Evolutionary conservation across 2,888 invertebrate genomes (phyloP), one percentile per base, ranked within the genome.

Genomic region (Auanema sp.): DNA sequence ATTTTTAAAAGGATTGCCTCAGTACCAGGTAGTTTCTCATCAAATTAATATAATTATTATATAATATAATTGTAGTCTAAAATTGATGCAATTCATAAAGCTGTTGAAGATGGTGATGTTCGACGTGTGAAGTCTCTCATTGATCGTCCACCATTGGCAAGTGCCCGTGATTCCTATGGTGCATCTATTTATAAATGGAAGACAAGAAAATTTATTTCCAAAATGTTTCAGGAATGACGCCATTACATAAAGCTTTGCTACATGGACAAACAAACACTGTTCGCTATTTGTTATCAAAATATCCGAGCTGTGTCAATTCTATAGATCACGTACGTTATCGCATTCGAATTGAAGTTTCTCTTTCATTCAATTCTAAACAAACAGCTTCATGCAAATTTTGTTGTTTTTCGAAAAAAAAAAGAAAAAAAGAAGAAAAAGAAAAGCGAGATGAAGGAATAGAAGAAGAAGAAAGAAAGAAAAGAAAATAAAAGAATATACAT

Each of bases 1-100:
- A 57, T 81, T 81, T 58, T 60, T 81, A 56, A 72, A 76, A 40
- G 80, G 78, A 12, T 58, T 81, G 12, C 68, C 75, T 2, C 80
- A 82, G 55, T 79, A 81, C 54, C 75, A 80, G 65, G 76, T 76
- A n/a, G 18, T 41, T 21, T 14, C 10, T 21, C 12, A 41, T 25
- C n/a, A 55, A 44, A 55, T 40, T 42, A 10, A 18, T 11, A 16
- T 5, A 33, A 21, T 52, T 52, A 55, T 25, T 23, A 52, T 23
- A 21, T 6, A 4, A 6, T n/a, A 33, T 25, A 12, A 58, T 84
- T 84, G 23, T 79, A 93, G 93, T 89, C 89, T 76, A 93, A 94
- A 88, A 93, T 94, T 74, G 90, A 91, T 71, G 89, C 90, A 66
- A 92, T 94, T 33, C 94, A 94, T 84, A 86, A 90, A 76, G 92